A percentile compares a stretch with the other conserved stretches of the same genome.
phyloP scores from a whole-genome alignment of 2,888 invertebrate species.

The Bimastos eiseni region DNA sequence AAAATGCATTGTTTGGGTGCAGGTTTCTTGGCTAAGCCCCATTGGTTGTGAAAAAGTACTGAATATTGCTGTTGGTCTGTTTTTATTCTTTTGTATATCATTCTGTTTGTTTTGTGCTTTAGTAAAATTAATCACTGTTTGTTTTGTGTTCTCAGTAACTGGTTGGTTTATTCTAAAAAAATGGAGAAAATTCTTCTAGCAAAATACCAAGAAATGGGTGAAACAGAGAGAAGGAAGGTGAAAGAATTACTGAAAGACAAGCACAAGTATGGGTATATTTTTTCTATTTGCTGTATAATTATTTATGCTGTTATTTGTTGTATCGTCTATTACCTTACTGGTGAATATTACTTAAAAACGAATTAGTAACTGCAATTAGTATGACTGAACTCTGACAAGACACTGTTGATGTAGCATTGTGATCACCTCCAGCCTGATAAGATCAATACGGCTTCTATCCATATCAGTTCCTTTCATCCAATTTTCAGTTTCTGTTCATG shows the following conservation, averaged over 20 bases:
- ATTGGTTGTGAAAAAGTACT: not conserved
- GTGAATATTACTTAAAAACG: too few species aligned
- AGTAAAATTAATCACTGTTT: not conserved
- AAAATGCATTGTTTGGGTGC: not conserved
- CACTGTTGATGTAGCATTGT: too few species aligned
- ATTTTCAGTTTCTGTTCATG: too few species aligned
- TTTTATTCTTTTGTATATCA: not conserved
- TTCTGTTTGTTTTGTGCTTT: not conserved
- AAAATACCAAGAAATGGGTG: conserved; percentile 40
- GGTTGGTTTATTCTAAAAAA: not conserved
- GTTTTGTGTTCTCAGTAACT: conserved; percentile 13
- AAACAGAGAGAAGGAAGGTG: conserved; percentile 39
- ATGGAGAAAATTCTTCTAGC: conserved; percentile 39
- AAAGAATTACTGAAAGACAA: conserved; percentile 40
- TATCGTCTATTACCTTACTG: not conserved
- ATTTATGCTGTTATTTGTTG: not conserved
- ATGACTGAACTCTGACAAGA: too few species aligned
- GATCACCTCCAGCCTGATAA: too few species aligned
- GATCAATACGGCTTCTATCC: too few species aligned
- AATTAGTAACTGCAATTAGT: too few species aligned
- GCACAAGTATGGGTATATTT: conserved; percentile 21
- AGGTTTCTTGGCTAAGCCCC: not conserved
- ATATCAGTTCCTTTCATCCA: too few species aligned
- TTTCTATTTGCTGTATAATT: not conserved
- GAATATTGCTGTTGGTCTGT: not conserved